Conservation (phyloP, 2,113 vertebrate species). For the Echinops telfairi region DNA sequence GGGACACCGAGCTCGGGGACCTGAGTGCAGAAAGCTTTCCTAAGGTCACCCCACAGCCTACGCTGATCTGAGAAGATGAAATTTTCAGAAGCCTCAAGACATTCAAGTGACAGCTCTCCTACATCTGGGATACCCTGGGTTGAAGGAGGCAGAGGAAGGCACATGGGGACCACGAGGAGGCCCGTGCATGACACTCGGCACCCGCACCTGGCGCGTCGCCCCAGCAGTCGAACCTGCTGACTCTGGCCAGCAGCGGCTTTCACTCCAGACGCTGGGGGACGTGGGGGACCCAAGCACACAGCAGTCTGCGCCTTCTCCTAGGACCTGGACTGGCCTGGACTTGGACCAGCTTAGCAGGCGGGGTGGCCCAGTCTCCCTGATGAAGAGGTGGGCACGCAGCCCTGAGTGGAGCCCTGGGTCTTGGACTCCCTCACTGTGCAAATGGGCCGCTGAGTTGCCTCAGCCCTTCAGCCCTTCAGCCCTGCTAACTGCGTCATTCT, state of each 20-base stretch:
- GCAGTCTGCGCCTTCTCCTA: neutral
- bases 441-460: neutral
- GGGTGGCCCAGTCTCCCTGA: neutral
- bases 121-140: neutral
- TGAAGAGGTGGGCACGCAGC: no score
- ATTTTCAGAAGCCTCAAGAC: neutral
- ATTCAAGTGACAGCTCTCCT: neutral
- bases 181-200: neutral
- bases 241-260: neutral
- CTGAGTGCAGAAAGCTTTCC: neutral
- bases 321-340: neutral
- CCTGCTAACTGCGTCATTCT: fast-evolving
- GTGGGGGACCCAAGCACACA: neutral
- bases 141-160: no score
- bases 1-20: neutral
- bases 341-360: neutral
- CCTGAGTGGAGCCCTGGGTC: neutral
- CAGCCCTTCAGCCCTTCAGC: neutral
- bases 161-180: fast-evolving
- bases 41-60: neutral
- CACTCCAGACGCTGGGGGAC: neutral
- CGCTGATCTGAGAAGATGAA: neutral
- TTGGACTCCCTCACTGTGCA: neutral
- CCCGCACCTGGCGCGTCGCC: neutral
- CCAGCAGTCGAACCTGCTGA: no score